Percentiles rank a stretch among this genome's conserved stretches.
Evolutionary conservation across 2,888 invertebrate genomes (phyloP).

Genomic region (Capitulum mitella): DNA sequence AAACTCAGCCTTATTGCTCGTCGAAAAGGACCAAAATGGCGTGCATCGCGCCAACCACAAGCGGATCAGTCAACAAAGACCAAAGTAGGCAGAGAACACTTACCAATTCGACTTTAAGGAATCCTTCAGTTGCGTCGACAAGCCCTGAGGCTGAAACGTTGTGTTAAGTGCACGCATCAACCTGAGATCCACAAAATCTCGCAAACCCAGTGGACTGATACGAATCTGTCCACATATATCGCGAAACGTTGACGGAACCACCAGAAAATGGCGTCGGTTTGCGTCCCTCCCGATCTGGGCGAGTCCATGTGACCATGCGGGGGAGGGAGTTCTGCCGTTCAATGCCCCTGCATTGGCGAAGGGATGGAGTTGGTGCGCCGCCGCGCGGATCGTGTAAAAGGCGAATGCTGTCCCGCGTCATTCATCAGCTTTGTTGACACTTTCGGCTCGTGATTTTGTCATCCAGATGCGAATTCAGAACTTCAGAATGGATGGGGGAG

Average conservation of each 20-base stretch:
- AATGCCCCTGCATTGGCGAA: too few species aligned
- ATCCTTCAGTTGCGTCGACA: not conserved
- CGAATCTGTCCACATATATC: not conserved
- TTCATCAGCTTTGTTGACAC: too few species aligned
- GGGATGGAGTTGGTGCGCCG: too few species aligned
- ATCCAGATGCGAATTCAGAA: too few species aligned
- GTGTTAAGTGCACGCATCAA: too few species aligned
- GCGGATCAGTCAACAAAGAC: conserved; percentile 4
- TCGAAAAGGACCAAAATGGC: conserved; percentile 21
- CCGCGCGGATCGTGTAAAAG: too few species aligned
- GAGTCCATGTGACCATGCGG: not conserved
- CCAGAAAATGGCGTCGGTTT: not conserved
- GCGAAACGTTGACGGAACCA: not conserved
- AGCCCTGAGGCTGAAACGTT: not conserved
- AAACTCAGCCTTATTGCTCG: conserved; percentile 18
- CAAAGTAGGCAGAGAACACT: not conserved
- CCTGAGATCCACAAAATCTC: too few species aligned
- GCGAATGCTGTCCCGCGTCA: too few species aligned
- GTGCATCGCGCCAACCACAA: not conserved
- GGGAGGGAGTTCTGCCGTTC: not conserved
- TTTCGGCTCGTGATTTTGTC: too few species aligned
- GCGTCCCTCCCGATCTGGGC: not conserved
- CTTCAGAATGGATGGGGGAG: too few species aligned
- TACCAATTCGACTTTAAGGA: conserved; percentile 15
- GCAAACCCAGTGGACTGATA: too few species aligned